Conservation (phyloP, 2,888 invertebrate species). For the Nephrotoma flavescens region DNA sequence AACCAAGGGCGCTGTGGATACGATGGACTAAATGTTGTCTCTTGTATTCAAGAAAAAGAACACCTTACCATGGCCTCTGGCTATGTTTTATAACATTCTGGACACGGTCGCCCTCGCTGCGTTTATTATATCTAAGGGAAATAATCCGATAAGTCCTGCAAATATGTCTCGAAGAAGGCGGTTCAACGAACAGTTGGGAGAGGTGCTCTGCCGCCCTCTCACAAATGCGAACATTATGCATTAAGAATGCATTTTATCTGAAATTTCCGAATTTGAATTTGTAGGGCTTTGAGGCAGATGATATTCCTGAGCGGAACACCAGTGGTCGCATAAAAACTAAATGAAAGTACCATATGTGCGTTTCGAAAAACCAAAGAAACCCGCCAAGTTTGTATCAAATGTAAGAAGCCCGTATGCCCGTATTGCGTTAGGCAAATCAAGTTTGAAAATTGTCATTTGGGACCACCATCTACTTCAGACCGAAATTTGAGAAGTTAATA, state of each 20-base stretch:
- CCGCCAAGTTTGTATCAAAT: not conserved
- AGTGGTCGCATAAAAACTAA: not conserved
- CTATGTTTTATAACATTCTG: not conserved
- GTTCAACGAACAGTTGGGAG: not conserved
- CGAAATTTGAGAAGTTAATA: too few relatives aligned
- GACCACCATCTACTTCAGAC: too few relatives aligned
- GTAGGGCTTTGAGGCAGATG: not conserved
- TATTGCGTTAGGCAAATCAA: not conserved
- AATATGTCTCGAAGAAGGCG: not conserved
- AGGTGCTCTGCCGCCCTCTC: not conserved
- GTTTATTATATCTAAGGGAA: not conserved
- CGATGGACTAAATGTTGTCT: not conserved
- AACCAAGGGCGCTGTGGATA: not conserved
- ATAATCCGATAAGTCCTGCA: not conserved
- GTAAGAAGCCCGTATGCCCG: not conserved
- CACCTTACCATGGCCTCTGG: not conserved
- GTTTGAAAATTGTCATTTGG: not conserved
- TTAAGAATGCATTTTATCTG: too few relatives aligned
- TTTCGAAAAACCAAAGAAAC: not conserved
- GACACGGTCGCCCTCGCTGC: not conserved
- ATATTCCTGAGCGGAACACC: too few relatives aligned
- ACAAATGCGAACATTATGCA: not conserved
- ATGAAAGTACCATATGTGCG: not conserved
- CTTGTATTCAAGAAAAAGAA: not conserved
- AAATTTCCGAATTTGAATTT: too few relatives aligned